A percentile compares a stretch with the other conserved stretches of the same genome.
phyloP scores from a whole-genome alignment of 1,140 invertebrate genomes.

The Anastatus disparis region DNA sequence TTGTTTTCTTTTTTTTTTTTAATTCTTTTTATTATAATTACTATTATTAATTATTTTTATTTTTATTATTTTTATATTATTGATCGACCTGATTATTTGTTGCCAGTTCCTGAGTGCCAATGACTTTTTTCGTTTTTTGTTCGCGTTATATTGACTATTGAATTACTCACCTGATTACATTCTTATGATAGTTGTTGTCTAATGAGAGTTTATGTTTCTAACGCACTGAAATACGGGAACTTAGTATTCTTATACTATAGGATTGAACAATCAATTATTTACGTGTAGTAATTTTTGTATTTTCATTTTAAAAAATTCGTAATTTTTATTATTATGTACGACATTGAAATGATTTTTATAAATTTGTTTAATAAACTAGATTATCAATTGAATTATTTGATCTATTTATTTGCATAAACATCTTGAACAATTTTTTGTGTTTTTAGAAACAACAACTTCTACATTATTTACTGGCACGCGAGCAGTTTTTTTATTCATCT shows the following conservation, averaged over 20 bases:
- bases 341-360: no score
- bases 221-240: not conserved
- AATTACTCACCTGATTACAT: slow-evolving; percentile 12
- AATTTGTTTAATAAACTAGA: not conserved
- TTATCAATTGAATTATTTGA: not conserved
- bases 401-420: slow-evolving; percentile 13
- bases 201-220: slow-evolving; percentile 6
- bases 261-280: not conserved
- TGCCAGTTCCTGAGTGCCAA: slow-evolving; percentile 43
- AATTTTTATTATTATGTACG: no score
- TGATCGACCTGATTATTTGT: slow-evolving; percentile 39
- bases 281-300: no score
- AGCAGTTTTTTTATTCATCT: not conserved
- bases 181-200: slow-evolving; percentile 28
- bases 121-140: slow-evolving; percentile 33
- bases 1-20: slow-evolving; percentile 28
- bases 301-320: no score
- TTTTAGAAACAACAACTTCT: slow-evolving; percentile 6
- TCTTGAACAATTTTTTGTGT: no score
- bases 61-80: slow-evolving; percentile 29
- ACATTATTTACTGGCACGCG: slow-evolving; percentile 15
- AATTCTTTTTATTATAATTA: slow-evolving; percentile 18
- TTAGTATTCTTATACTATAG: not conserved
- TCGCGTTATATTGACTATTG: not conserved
- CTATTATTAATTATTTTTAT: slow-evolving; percentile 21